Conservation (phyloP, 2,888 invertebrate species). For the Gryllus longicercus region DNA sequence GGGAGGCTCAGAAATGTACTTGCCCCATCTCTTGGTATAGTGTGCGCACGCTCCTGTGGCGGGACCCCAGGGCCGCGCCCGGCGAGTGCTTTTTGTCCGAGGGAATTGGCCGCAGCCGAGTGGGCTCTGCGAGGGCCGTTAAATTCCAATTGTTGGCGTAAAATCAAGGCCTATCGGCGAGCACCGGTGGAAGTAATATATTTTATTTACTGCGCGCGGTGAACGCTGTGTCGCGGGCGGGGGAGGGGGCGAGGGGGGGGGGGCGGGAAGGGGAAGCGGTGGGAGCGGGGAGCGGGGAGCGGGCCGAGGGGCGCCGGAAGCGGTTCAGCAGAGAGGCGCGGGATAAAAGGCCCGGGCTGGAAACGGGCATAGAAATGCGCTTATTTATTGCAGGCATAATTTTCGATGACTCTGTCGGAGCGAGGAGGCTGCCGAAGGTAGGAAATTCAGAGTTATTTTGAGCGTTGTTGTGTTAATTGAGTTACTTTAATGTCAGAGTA, state of each 20-base stretch:
- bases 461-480: constrained; percentile 6
- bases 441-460: neutral
- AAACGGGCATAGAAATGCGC: neutral
- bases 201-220: constrained; percentile 3
- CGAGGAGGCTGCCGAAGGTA: neutral
- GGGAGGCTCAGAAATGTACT: no score
- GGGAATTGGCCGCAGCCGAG: neutral
- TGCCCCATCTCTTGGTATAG: neutral
- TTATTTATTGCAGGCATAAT: neutral
- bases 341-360: neutral
- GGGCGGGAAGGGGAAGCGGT: neutral
- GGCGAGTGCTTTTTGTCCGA: neutral
- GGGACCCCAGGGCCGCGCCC: neutral
- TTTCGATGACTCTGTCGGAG: neutral
- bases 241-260: neutral
- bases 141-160: constrained; percentile 17
- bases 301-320: neutral
- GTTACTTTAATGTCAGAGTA: neutral
- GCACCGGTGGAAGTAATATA: constrained; percentile 4
- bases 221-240: neutral
- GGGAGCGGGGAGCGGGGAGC: neutral
- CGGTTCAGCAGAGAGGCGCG: neutral
- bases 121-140: neutral
- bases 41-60: neutral
- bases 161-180: constrained; percentile 17